Conservation (phyloP, 53 echinoderm and acorn worm species). For the Temnopleurus reevesii region DNA sequence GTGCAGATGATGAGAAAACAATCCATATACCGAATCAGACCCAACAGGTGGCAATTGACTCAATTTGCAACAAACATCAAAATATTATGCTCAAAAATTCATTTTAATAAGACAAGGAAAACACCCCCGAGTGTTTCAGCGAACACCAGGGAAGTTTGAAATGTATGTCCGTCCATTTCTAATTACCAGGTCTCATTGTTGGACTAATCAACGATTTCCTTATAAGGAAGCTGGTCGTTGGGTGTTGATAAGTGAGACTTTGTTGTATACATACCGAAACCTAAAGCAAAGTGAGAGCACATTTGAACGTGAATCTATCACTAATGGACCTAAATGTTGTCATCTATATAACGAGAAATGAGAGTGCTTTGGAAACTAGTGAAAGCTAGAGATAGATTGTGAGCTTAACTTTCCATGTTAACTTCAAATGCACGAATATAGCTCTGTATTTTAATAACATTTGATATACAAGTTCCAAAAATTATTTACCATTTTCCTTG, state of each 20-base stretch:
- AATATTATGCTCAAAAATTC: background rate
- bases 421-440: too few relatives aligned
- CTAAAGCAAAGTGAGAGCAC: background rate
- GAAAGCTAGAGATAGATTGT: too few relatives aligned
- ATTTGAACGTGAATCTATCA: too few relatives aligned
- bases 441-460: too few relatives aligned
- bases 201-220: constrained; percentile 7
- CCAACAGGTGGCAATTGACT: background rate
- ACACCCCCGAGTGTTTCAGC: background rate
- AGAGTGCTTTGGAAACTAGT: too few relatives aligned
- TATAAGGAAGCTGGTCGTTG: background rate
- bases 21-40: background rate
- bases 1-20: background rate
- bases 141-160: background rate
- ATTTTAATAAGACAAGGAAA: background rate
- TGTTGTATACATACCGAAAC: background rate
- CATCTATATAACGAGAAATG: too few relatives aligned
- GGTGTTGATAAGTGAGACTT: constrained; percentile 2
- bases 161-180: background rate
- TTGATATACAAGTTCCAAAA: too few relatives aligned
- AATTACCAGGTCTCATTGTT: background rate
- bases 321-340: too few relatives aligned
- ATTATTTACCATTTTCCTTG: too few relatives aligned
- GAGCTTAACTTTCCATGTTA: too few relatives aligned
- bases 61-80: background rate